Evolutionary conservation across 2,113 vertebrate genomes (phyloP), one percentile per base, ranked within the genome.

Genomic region (Edolisoma coerulescens): DNA sequence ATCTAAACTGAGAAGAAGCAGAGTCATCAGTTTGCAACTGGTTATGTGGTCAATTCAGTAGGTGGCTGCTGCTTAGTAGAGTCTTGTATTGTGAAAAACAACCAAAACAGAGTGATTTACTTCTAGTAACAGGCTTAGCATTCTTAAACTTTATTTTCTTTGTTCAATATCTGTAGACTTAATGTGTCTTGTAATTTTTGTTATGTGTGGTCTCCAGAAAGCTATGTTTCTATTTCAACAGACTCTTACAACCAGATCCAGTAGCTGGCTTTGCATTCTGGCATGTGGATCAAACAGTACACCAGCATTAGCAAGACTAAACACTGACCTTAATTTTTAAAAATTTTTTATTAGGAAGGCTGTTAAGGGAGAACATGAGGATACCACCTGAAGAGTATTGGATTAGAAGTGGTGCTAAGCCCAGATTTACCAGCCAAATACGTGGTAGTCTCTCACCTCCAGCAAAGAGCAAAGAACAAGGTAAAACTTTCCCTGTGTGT

Each of bases 331-430:
- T 41, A 28, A 30, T 45, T 49, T 61, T 22, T 3, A 3, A 35
- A n/a, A 54, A 10, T 16, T 6, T 53, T 79, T 10, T 47, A 65
- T 76, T 93, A 98, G 97, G 97, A 94, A 97, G 84, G 68, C 64
- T 96, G 42, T 52, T 97, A 78, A 97, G 95, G 75, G 96, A 96
- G 75, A 91, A 78, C 22, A 33, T 77, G 83, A 92, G 41, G 68
- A 56, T 94, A 65, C 56, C 32, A 70, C 84, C 93, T 85, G 97
- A 97, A 89, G 97, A 98, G 63, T 96, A 91, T 22, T 98, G 97
- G 97, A 93, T 97, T 76, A 96, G 91, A 94, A 97, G 96, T 87
- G 97, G 97, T 68, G 97, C 97, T 87, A 98, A 96, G 52, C 97
- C 97, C 61, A 98, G 96, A 83, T 77, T 93, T 73, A 59, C 79